Base-by-base conservation (phyloP, 2,113 vertebrate genomes). In the Crotalus tigris region DNA sequence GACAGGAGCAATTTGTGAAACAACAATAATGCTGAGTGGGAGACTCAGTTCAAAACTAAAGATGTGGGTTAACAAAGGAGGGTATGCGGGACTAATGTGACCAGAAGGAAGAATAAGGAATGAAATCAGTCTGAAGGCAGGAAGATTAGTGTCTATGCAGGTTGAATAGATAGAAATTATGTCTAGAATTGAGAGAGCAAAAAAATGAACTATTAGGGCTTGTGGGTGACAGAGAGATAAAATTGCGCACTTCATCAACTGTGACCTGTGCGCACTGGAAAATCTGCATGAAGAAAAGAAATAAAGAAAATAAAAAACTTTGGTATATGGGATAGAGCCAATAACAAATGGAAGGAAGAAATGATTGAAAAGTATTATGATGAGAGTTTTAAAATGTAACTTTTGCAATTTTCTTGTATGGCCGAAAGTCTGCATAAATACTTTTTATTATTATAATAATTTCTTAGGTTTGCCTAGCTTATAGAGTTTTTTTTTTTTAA, bases 1-100 rank as follows among this genome's bases (percentile, higher is more conserved):
- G 46, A 12, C 13, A 24, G 75, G 57, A 93, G 46, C n/a, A 86
- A n/a, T 75, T 46, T 90, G 24, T 29, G 26, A 92, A 17, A 58
- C 64, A 94, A 24, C 21, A 89, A 19, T 64, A 6, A 13, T 59
- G 15, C 7, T n/a, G 75, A 90, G 8, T 33, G 46, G 86, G 21
- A 75, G 69, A 92, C 24, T 92, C 91, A 69, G 24, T 69, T 53
- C 81, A 69, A 21, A 69, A 54, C 57, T 87, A 51, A 85, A 87
- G 58, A 75, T 90, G 49, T 21, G 75, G 39, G 91, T 92, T 92
- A 92, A 90, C 51, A 85, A 93, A 91, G 33, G 64, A 69, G 95
- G n/a, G 51, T 51, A 44, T 1, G 0, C 0, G 87, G 26, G 54
- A 11, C 55, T 58, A 55, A 19, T 58, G 88, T 49, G 93, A 55